Evolutionary conservation across 2,797 vertebrate species (phyloP).

Genomic region (Hafferia zeledoni): DNA sequence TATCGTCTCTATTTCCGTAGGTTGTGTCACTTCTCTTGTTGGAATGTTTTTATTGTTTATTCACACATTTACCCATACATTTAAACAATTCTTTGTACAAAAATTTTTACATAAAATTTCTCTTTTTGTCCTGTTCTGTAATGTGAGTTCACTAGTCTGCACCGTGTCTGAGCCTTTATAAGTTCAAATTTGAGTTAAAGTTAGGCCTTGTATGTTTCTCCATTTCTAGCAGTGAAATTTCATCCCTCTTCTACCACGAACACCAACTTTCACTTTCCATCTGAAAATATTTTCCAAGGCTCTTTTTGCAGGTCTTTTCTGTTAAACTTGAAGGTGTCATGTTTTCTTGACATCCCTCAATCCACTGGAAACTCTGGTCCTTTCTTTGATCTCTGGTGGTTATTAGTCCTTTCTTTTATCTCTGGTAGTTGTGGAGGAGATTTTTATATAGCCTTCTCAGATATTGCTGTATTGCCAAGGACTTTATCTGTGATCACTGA

Average conservation of each 20-base stretch:
- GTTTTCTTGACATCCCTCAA: not conserved
- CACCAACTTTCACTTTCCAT: not conserved
- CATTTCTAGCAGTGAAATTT: not conserved
- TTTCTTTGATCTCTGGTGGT: not conserved
- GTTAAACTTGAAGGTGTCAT: not conserved
- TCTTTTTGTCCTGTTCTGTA: not conserved
- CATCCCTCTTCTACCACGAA: not conserved
- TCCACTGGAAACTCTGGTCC: not conserved
- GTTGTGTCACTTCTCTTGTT: not conserved
- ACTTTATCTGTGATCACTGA: not conserved
- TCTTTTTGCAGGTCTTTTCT: not conserved
- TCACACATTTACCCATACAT: not conserved
- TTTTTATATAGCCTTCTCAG: not conserved
- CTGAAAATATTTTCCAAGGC: not conserved
- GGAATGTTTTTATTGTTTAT: not conserved
- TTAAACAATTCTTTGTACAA: not conserved
- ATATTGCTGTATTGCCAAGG: not conserved
- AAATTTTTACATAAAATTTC: not conserved
- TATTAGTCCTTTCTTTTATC: not conserved
- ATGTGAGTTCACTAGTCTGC: not conserved
- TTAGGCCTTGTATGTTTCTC: not conserved
- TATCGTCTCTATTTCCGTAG: not conserved
- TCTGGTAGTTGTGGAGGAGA: not conserved
- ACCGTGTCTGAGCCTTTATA: not conserved
- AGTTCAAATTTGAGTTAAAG: not conserved